Conservation (phyloP, 2,797 vertebrate species). For the Muscicapa comitata region DNA sequence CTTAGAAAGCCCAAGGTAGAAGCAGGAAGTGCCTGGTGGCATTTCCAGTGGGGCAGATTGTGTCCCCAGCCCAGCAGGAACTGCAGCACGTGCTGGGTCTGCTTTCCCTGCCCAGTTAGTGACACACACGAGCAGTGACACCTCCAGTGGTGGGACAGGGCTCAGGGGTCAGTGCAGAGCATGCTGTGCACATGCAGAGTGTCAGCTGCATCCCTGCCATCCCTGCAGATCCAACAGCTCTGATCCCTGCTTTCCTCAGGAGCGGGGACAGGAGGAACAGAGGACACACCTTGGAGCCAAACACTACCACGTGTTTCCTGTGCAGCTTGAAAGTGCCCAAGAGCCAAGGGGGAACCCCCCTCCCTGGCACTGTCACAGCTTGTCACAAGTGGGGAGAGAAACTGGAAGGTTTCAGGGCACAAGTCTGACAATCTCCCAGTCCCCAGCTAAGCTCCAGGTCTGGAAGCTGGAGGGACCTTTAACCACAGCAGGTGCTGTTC, state of each 20-base stretch:
- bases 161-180: slow-evolving; percentile 2
- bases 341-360: background rate
- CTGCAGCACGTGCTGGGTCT: background rate
- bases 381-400: background rate
- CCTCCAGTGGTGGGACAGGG: background rate
- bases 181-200: slow-evolving; percentile 59
- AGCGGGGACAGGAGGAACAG: background rate
- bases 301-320: background rate
- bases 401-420: background rate
- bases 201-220: background rate
- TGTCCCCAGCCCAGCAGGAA: background rate
- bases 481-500: background rate
- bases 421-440: background rate
- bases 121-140: background rate
- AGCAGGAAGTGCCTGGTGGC: background rate
- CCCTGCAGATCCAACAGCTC: background rate
- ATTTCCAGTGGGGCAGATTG: background rate
- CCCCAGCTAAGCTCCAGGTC: background rate
- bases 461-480: background rate
- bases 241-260: background rate
- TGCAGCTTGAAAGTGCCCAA: background rate
- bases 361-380: background rate
- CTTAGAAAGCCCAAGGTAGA: background rate
- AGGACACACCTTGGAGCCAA: background rate
- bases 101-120: background rate